Evolutionary conservation across 2,797 vertebrate species (phyloP).

Genomic region (Falco naumanni): DNA sequence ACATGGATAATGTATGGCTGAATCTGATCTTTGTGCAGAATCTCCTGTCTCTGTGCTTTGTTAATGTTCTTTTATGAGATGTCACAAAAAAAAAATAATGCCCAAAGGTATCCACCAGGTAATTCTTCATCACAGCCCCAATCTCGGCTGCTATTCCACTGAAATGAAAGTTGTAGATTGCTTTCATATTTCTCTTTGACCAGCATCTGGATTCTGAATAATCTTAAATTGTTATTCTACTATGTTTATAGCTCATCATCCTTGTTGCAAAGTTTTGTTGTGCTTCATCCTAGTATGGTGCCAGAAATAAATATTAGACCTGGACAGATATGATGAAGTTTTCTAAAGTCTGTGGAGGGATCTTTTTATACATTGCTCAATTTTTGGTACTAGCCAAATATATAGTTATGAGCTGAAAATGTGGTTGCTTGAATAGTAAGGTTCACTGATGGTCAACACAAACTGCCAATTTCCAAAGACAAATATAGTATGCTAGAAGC

Average conservation of each 20-base stretch:
- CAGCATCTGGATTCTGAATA: neutral
- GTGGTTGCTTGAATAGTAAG: constrained; percentile 41
- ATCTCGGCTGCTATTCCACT: neutral
- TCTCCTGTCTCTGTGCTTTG: neutral
- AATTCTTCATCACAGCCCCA: neutral
- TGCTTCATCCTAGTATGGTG: neutral
- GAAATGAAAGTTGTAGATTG: neutral
- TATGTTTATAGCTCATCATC: neutral
- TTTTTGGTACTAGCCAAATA: neutral
- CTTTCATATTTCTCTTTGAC: neutral
- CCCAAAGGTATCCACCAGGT: neutral
- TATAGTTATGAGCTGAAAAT: constrained; percentile 16
- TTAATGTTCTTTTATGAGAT: neutral
- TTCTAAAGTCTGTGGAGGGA: neutral
- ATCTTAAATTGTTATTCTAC: neutral
- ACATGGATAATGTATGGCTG: neutral
- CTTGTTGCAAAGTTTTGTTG: neutral
- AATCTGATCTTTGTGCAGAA: neutral
- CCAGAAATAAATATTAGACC: neutral
- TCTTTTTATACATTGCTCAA: neutral
- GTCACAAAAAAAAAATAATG: neutral
- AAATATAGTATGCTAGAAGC: constrained; percentile 41
- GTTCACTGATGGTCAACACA: constrained; percentile 1
- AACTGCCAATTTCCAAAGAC: constrained; percentile 49
- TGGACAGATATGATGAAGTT: neutral